Conservation (phyloP, 2,113 vertebrate species). For the Shinisaurus crocodilurus region DNA sequence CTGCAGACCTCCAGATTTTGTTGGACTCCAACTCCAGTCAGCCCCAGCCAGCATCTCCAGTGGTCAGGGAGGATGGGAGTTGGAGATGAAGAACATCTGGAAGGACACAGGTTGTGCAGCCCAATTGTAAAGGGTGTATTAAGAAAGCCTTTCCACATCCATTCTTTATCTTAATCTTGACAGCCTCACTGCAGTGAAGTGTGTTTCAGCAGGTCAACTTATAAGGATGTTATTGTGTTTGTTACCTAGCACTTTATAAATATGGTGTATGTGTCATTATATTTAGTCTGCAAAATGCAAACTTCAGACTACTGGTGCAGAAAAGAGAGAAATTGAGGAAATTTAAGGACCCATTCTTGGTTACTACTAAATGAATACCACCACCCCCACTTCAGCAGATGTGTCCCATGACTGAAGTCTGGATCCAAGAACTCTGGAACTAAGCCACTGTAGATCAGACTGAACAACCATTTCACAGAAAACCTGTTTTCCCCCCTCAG, state of each 20-base stretch:
- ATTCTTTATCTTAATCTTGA: background rate
- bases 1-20: too few relatives aligned
- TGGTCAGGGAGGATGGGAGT: too few relatives aligned
- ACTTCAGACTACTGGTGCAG: background rate
- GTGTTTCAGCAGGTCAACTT: background rate
- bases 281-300: background rate
- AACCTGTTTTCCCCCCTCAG: constrained; percentile 31
- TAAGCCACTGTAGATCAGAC: background rate
- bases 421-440: background rate
- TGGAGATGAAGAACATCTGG: too few relatives aligned
- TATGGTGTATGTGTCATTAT: background rate
- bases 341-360: background rate
- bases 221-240: background rate
- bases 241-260: background rate
- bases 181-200: background rate
- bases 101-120: too few relatives aligned
- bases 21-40: too few relatives aligned
- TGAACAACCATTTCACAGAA: background rate
- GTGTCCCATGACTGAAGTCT: background rate
- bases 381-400: background rate
- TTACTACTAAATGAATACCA: background rate
- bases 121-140: background rate
- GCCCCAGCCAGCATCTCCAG: too few relatives aligned
- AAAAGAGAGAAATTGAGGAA: background rate
- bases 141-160: background rate